Base-by-base conservation (phyloP, 2,797 vertebrate species). In the Potorous gilbertii region DNA sequence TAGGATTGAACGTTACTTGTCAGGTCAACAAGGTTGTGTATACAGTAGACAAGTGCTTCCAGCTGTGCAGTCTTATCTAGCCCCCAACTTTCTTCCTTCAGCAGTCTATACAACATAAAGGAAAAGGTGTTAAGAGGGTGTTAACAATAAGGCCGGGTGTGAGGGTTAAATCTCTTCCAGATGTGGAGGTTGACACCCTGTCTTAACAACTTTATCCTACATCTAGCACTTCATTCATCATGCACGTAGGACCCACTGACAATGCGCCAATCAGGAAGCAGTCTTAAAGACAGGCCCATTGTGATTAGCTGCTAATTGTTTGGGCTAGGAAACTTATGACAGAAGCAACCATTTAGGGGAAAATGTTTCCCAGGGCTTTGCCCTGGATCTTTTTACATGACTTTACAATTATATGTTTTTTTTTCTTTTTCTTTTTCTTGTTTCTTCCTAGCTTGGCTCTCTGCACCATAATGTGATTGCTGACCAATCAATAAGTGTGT, bases 111-210 rank as follows among this genome's bases (percentile, higher is more conserved):
- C 74, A 91, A 40, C 96, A 96, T 93, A 94, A 94, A 94, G 89
- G 93, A 54, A 92, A 94, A 96, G 74, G 97, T 97, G 97, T 98
- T 97, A 98, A 98, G 94, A 94, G 96, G 92, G 97, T 98, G 97
- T 97, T 98, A 98, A 98, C 96, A 97, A 96, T 96, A 96, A 90
- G 74, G 54, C 81, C 96, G 57, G 8, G 74, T 97, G 96, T 92
- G 56, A 54, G 28, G 55, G 40, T 96, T 96, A 94, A 97, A 97
- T 97, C 34, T 90, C 91, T 97, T 96, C 97, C 96, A 98, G 96
- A 97, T 97, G 97, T 95, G 94, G 94, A 56, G 95, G 95, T 96
- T 97, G 97, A 97, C 95, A 95, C 97, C 94, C 95, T 96, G 94
- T 97, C 93, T 94, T 97, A 97, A 87, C 74, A 87, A 96, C 93